Evolutionary conservation across 1,140 invertebrate species (phyloP), one percentile per base, ranked within the genome.

Genomic region (Drosophila seguyi): DNA sequence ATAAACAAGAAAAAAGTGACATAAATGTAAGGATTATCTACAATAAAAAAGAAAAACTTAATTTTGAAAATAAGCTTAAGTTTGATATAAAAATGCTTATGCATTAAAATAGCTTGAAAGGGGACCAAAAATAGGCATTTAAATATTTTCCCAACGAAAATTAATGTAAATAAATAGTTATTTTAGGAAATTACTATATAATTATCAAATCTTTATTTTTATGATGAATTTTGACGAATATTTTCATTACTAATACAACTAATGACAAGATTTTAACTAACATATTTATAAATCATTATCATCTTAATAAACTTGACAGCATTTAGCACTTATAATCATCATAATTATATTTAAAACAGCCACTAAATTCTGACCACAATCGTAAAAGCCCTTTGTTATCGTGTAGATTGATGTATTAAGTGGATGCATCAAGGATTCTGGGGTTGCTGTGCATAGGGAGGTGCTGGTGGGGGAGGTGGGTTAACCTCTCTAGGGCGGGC

Each of bases 401-500:
- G 22, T 10, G 25, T 39, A 29, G 20, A 20, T 27, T 5, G 11
- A n/a, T 25, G n/a, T 8, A 56, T 56, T 38, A 52, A 7, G 6
- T 14, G 44, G 56, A 52, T 67, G 68, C 66, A 72, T 25, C 52
- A 38, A n/a, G 29, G 29, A n/a, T 8, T 42, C 13, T 42, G 58
- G 29, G 20, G 20, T 34, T 25, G 20, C 31, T 25, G 44, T 66
- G 61, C 61, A 18, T 11, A n/a, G 22, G 22, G 29, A 38, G 47
- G 38, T 38, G 45, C 6, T 8, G 36, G 65, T 47, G 50, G 61
- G 61, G 63, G 31, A 55, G 52, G 61, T 60, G 31, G 25, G 61
- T 67, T 66, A 69, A 69, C 94, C 94, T 95, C 82, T 97, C 95
- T 41, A 98, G 94, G 45, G 95, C 95, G 13, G 98, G 98, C 68